These are phyloP conservation scores for Tolmerus cingulatus DNA, from an alignment of 2,888 invertebrate species.

Conservation along the genomic window DNA sequence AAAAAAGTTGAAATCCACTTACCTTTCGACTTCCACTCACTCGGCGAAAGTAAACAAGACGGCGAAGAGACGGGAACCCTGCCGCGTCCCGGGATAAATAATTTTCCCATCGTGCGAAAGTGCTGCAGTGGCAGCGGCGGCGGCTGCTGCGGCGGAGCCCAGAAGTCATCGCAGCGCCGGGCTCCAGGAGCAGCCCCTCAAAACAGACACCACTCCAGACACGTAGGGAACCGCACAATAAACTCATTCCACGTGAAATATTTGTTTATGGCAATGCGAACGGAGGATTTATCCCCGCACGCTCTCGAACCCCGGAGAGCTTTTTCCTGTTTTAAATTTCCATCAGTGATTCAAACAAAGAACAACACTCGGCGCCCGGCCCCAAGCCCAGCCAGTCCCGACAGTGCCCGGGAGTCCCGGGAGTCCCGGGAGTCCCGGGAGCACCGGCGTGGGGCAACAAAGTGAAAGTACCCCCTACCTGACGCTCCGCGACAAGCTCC, in stretches of 20 bases:
- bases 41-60: constrained; percentile 17
- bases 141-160: not conserved
- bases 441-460: not conserved
- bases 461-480: not conserved
- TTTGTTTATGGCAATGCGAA: constrained; percentile 42
- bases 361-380: constrained; percentile 20
- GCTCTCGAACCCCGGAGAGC: constrained; percentile 19
- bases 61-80: constrained; percentile 12
- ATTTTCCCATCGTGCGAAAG: constrained; percentile 38
- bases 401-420: not conserved
- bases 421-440: not conserved
- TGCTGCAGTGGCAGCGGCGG: not conserved
- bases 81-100: constrained; percentile 23
- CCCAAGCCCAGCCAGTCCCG: not conserved
- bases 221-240: constrained; percentile 43
- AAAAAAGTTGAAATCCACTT: constrained; percentile 40
- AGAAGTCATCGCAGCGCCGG: not conserved
- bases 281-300: constrained; percentile 27
- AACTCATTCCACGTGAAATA: constrained; percentile 39
- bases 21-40: constrained; percentile 36
- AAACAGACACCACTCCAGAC: constrained; percentile 37
- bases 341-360: constrained; percentile 42
- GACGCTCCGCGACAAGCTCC: not conserved
- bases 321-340: constrained; percentile 44
- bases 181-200: not conserved